Conservation (phyloP, 2,888 invertebrate species). For the Lysandra coridon region DNA sequence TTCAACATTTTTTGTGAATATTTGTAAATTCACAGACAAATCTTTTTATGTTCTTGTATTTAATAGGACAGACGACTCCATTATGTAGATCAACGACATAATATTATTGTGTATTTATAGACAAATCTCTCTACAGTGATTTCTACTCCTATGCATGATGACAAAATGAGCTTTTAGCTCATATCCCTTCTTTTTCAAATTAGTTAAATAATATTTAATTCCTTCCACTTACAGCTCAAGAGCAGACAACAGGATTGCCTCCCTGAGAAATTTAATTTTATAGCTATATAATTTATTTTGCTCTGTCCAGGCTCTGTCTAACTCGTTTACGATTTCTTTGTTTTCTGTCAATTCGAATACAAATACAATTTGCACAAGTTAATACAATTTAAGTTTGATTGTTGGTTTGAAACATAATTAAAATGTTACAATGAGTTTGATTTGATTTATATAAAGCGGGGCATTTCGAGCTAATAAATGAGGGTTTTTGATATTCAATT, state of each 20-base stretch:
- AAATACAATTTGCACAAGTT: background rate
- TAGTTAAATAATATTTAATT: background rate
- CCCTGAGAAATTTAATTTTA: conserved; percentile 14
- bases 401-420: conserved; percentile 27
- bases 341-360: background rate
- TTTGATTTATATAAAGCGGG: background rate
- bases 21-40: no score
- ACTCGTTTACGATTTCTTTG: conserved; percentile 8
- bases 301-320: background rate
- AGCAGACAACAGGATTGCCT: background rate
- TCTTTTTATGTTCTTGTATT: no score
- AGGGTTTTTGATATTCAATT: no score
- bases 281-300: conserved; percentile 1
- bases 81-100: no score
- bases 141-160: no score
- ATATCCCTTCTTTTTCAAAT: no score
- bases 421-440: background rate
- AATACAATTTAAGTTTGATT: conserved; percentile 29
- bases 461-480: background rate
- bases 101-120: no score
- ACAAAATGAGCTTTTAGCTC: no score
- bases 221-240: background rate
- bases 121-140: no score
- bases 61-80: no score
- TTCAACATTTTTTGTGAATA: no score